Base-by-base conservation (phyloP, 2,888 invertebrate species). In the Dermolepida albohirtum region DNA sequence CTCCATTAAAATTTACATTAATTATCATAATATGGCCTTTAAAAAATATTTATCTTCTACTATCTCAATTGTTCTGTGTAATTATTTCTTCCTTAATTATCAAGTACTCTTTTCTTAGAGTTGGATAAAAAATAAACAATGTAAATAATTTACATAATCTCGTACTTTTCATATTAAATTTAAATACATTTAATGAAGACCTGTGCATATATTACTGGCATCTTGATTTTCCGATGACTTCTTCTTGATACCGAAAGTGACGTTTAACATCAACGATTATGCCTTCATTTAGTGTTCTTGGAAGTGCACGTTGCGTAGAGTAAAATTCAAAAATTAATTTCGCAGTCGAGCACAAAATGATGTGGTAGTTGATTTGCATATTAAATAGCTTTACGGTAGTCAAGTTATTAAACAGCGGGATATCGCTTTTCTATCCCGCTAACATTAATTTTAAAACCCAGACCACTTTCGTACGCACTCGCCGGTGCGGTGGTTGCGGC, bases 321-420 rank as follows among this genome's bases (percentile, higher is more conserved):
- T 40, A 50, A 66, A 66, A 40, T 55, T 59, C 27, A 49, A 66
- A 66, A 66, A 57, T 57, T 57, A 59, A 66, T 66, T 66, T 66
- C 40, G 66, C 66, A 59, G 59, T 57, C 40, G 40, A 59, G 50
- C 43, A 41, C 22, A 47, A 50, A 59, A 40, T 40, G 59, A 59
- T 55, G n/a, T 49, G 66, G 27, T 59, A 40, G 50, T 50, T 50
- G 50, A 66, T 66, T 66, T 66, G 43, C 66, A 66, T 66, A 66
- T 66, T 66, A 66, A 66, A 59, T 41, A 66, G 39, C 50, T 59
- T 59, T 59, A 66, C 66, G 66, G 66, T 66, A 66, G 66, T 66
- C 66, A 50, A 66, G 59, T 66, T 66, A 66, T 59, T 66, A 66
- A 66, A 66, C 66, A 66, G 66, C 66, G 44, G 57, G 66, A 41